These are phyloP conservation scores for Bombus confusus DNA, from an alignment of 1,140 invertebrate genomes.

Conservation along the genomic window DNA sequence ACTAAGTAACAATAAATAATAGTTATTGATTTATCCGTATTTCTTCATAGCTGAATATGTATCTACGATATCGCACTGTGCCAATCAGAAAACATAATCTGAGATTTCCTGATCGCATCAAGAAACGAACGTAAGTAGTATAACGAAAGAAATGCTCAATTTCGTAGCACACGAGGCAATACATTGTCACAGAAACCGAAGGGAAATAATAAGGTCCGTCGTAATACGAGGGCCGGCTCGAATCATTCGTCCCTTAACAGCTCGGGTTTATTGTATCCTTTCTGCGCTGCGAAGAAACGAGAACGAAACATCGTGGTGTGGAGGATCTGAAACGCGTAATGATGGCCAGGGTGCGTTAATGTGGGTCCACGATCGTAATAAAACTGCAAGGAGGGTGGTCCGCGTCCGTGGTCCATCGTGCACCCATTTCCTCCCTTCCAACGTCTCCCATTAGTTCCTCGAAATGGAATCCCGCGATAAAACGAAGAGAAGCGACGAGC, in stretches of 20 bases:
- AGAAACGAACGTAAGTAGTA: no score
- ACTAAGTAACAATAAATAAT: no score
- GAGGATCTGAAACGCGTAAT: constrained; percentile 47
- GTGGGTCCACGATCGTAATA: constrained; percentile 54
- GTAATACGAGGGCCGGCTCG: constrained; percentile 4
- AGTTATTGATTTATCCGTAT: no score
- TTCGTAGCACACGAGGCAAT: neutral
- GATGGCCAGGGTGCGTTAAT: constrained; percentile 63
- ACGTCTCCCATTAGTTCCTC: constrained; percentile 48
- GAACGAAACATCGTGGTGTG: neutral
- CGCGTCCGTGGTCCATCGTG: neutral
- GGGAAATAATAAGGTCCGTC: neutral
- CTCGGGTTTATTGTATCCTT: constrained; percentile 45
- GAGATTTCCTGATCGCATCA: no score
- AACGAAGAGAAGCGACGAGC: constrained; percentile 12
- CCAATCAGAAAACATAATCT: no score
- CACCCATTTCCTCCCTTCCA: constrained; percentile 22
- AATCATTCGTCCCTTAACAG: constrained; percentile 24
- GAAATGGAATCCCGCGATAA: constrained; percentile 39
- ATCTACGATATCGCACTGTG: no score
- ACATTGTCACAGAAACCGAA: neutral
- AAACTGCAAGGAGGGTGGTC: constrained; percentile 45
- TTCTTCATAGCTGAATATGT: no score
- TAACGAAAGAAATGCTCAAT: neutral
- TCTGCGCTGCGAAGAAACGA: constrained; percentile 19